Percentiles rank a stretch among this genome's conserved stretches.
phyloP scores from a whole-genome alignment of 2,888 invertebrate genomes.

The Ptychoptera contaminata region DNA sequence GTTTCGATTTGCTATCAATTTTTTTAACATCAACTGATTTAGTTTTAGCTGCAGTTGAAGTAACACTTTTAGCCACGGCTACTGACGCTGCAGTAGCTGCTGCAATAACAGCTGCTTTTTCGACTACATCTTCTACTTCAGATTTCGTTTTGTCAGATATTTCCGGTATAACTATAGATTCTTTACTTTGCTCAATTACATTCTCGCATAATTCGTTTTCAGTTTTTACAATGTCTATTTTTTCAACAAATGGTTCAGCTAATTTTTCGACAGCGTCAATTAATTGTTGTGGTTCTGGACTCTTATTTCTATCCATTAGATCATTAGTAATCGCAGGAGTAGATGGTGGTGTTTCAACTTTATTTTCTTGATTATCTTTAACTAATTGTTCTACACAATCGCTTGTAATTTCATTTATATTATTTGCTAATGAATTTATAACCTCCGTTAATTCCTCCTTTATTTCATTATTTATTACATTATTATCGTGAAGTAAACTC shows the following conservation, averaged over 20 bases:
- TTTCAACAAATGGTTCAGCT: not conserved
- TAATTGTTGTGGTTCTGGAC: slow-evolving; percentile 3
- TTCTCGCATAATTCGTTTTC: not conserved
- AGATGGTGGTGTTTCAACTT: not conserved
- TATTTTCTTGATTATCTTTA: not conserved
- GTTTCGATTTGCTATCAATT: not conserved
- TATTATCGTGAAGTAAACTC: not conserved
- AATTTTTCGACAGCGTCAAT: slow-evolving; percentile 1
- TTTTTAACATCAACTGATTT: too few relatives aligned
- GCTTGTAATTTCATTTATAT: not conserved
- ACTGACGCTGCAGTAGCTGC: slow-evolving; percentile 8
- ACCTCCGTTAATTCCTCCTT: not conserved
- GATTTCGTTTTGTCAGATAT: not conserved
- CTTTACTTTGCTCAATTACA: not conserved
- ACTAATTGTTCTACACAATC: not conserved
- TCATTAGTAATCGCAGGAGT: slow-evolving; percentile 1
- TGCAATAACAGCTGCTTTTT: slow-evolving; percentile 7
- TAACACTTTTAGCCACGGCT: slow-evolving; percentile 2
- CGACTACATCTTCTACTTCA: slow-evolving; percentile 2
- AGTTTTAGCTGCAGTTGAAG: not conserved
- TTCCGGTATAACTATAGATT: not conserved
- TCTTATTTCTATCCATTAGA: not conserved
- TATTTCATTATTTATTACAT: not conserved
- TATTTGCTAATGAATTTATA: not conserved
- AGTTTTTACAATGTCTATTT: not conserved